phyloP scores from a whole-genome alignment of 2,113 vertebrate species.

The Calidris pugnax region DNA sequence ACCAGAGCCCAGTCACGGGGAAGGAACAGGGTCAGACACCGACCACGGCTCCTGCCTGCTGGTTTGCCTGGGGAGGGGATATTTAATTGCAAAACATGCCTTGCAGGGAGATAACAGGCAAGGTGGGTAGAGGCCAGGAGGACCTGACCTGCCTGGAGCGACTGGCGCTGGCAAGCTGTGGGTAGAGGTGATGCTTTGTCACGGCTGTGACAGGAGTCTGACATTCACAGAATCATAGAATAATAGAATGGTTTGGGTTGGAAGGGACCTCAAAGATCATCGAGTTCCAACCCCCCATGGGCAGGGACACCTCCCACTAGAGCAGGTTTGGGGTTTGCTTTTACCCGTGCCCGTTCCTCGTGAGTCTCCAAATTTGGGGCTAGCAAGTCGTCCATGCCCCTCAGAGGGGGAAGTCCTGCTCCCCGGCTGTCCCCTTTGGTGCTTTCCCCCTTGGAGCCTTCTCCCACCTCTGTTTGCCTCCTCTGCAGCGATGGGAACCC shows the following conservation, averaged over 20 bases:
- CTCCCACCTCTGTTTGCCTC: neutral
- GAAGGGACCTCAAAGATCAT: no score
- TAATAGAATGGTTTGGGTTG: no score
- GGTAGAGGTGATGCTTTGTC: neutral
- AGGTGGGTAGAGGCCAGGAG: neutral
- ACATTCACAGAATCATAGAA: no score
- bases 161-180: neutral
- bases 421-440: neutral
- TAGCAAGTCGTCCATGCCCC: neutral
- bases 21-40: neutral
- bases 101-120: neutral
- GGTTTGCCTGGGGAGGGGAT: neutral
- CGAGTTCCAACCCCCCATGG: no score
- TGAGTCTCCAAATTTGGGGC: neutral
- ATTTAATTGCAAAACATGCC: neutral
- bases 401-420: neutral
- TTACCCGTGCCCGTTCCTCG: rapidly evolving
- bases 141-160: rapidly evolving
- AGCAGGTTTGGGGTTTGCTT: neutral
- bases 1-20: neutral
- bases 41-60: neutral
- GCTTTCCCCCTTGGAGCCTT: neutral
- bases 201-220: neutral
- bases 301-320: no score
- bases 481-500: neutral